A percentile compares a stretch with the other conserved stretches of the same genome.
Conservation (phyloP, 1,140 invertebrate genomes). For the Eueides isabella region DNA sequence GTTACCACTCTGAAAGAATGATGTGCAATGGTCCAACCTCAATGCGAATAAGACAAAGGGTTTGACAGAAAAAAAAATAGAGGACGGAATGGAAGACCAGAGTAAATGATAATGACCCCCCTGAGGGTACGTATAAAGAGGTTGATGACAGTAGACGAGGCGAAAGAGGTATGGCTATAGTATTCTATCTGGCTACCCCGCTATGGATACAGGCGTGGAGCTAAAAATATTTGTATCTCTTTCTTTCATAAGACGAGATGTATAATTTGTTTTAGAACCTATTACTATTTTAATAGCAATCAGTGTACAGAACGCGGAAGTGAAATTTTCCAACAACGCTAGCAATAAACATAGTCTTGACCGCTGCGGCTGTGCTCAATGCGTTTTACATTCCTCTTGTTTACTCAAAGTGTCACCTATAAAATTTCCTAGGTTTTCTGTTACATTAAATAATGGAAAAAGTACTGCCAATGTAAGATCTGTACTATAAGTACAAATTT, state of each 20-base stretch:
- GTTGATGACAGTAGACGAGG: too few species aligned
- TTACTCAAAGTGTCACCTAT: conserved; percentile 45
- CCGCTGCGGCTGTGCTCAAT: conserved; percentile 44
- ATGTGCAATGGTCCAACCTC: too few species aligned
- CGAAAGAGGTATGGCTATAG: too few species aligned
- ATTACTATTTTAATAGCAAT: conserved; percentile 46
- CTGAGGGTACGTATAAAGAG: too few species aligned
- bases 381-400: conserved; percentile 54
- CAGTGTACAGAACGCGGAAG: conserved; percentile 65
- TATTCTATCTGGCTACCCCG: too few species aligned
- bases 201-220: too few species aligned
- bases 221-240: neutral
- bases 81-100: too few species aligned
- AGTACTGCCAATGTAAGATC: neutral
- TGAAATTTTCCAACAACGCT: conserved; percentile 70
- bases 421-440: neutral
- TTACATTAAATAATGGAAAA: neutral
- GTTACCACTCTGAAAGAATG: too few species aligned
- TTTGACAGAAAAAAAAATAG: too few species aligned
- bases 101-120: too few species aligned
- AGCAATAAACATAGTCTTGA: conserved; percentile 62
- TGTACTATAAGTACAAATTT: neutral
- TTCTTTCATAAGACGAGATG: neutral
- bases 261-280: conserved; percentile 18
- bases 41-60: too few species aligned